Conservation (phyloP, 2,797 vertebrate species). For the Pseudochirops cupreus region DNA sequence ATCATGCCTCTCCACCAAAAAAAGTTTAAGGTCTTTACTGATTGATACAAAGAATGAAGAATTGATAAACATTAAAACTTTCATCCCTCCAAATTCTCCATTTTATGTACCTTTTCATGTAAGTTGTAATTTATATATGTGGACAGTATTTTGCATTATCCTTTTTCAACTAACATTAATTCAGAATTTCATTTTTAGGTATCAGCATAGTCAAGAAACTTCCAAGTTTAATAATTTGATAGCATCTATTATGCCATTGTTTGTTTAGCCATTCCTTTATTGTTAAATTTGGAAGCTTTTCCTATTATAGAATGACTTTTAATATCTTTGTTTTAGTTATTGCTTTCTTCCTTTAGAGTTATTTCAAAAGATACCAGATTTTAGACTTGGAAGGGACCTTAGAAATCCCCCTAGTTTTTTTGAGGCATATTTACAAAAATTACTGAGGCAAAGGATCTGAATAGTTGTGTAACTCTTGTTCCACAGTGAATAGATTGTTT, state of each 20-base stretch:
- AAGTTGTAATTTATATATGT: background rate
- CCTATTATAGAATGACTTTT: background rate
- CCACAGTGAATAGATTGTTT: background rate
- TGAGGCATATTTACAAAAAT: background rate
- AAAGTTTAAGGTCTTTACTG: background rate
- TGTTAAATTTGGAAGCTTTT: background rate
- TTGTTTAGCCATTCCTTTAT: background rate
- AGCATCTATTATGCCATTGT: background rate
- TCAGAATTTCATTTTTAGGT: background rate
- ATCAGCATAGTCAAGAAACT: background rate
- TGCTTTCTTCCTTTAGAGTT: background rate
- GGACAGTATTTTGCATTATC: background rate
- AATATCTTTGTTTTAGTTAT: background rate
- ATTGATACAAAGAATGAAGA: background rate
- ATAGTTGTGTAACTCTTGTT: background rate
- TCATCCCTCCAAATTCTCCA: background rate
- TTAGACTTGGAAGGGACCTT: background rate
- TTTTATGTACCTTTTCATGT: background rate
- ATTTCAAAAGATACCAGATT: background rate
- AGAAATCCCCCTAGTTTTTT: background rate
- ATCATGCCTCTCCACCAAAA: constrained; percentile 5
- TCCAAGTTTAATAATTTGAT: background rate
- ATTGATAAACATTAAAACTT: background rate
- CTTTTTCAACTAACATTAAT: background rate
- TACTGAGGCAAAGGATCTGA: background rate